Evolutionary conservation across 2,888 invertebrate species (phyloP), one percentile per base, ranked within the genome.

Genomic region (Nycteola revayana): DNA sequence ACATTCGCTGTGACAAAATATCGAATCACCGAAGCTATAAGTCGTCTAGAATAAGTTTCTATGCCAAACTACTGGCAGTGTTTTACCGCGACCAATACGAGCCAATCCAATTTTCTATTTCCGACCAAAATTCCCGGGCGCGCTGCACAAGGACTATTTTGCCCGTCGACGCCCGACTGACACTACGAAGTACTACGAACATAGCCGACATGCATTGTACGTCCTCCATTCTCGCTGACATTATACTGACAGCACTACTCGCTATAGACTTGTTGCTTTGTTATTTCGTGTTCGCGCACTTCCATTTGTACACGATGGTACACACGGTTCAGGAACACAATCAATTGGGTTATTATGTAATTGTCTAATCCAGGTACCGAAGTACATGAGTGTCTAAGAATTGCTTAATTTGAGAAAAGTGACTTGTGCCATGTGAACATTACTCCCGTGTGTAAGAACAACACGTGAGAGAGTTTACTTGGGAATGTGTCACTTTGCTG

Each of bases 101-200:
- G 51, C 55, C 75, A 78, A 81, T 82, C 70, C 73, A 77, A 85
- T 84, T 80, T 78, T 67, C 70, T 68, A 56, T 71, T 54, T 56
- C 57, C 51, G 52, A 59, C 66, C 65, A 67, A 74, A 81, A 75
- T 73, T 73, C 65, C 58, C 41, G 55, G 42, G 52, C 42, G 58
- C 64, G 38, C 50, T 60, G 57, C 54, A 62, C 60, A 52, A 60
- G 57, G 58, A 62, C 61, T 57, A 74, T 75, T 67, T 71, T 61
- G 60, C 66, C 62, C 61, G 60, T 49, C 53, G 58, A 46, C 50
- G 57, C 37, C 49, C 54, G 49, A 64, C 58, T 68, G 66, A 64
- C 60, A 54, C 63, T 57, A 62, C 40, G 52, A 60, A 64, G 65
- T 64, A n/a, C n/a, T n/a, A n/a, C 39, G 52, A 60, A 64, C 65